Evolutionary conservation across 2,113 vertebrate species (phyloP), one percentile per base, ranked within the genome.

Genomic region (Albula goreensis): DNA sequence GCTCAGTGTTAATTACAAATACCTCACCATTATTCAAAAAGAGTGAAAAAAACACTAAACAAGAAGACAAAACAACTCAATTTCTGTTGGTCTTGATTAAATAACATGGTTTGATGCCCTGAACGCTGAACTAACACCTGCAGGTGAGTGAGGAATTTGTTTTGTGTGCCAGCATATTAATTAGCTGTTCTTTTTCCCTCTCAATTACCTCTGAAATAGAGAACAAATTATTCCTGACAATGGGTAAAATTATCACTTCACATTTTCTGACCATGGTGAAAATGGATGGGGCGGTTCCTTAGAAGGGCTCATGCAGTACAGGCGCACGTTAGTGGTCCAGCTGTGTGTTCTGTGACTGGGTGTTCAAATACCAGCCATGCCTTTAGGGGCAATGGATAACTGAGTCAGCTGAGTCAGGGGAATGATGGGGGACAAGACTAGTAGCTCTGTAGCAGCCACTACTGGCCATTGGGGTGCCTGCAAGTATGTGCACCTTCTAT

Each of bases 1-100:
- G 48, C 80, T 25, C 50, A 56, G 51, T n/a, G 52, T 83, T 86
- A 86, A 86, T 50, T 86, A 70, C 81, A 52, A 78, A 86, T 49
- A 12, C 48, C 31, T n/a, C 50, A 80, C 50, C 56, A 63, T 5
- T 13, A 56, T 19, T 25, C 11, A 48, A 56, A 41, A 51, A 25
- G 48, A 6, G 80, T 2, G n/a, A 31, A 31, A 31, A 10, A 31
- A 31, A 74, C 22, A 85, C 53, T 31, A 41, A 15, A 10, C 1
- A 82, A n/a, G 50, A 60, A 9, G 25, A 79, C 8, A n/a, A 77
- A 19, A 57, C 57, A 15, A 80, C 4, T 80, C n/a, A 48, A 13
- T 41, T 85, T 50, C 52, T 19, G 15, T n/a, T 81, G 49, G 49
- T 52, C 50, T 3, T 17, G 9, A 52, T 56, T 41, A 41, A 41